Evolutionary conservation across 2,888 invertebrate genomes (phyloP).

Genomic region (Oconnorella tubifera): DNA sequence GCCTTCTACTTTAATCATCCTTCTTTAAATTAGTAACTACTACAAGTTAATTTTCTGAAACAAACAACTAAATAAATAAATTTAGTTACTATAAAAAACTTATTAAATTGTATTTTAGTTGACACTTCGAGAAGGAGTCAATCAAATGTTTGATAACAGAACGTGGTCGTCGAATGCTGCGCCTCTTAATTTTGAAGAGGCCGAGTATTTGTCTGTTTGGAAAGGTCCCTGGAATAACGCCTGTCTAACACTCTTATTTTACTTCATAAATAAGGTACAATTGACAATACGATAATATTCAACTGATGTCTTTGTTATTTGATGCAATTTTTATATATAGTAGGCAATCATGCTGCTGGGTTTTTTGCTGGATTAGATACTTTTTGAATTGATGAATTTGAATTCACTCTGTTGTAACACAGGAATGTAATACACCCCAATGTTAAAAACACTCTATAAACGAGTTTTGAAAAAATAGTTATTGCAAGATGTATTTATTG

Average conservation of each 20-base stretch:
- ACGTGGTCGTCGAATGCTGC: conserved; percentile 72
- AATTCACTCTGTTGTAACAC: too few species aligned
- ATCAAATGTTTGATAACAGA: conserved; percentile 87
- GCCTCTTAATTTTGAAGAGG: conserved; percentile 68
- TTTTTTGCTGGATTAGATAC: too few species aligned
- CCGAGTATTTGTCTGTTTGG: conserved; percentile 82
- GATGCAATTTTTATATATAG: too few species aligned
- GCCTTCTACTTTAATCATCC: too few species aligned
- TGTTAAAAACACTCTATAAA: too few species aligned
- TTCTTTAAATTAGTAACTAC: neutral
- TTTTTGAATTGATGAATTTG: too few species aligned
- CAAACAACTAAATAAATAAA: too few species aligned
- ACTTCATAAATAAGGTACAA: conserved; percentile 80
- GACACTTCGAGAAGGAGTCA: conserved; percentile 63
- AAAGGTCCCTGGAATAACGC: conserved; percentile 74
- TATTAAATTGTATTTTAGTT: conserved; percentile 46
- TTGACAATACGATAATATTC: too few species aligned
- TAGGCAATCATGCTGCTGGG: too few species aligned
- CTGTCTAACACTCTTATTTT: conserved; percentile 79
- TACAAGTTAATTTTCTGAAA: neutral
- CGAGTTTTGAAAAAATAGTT: too few species aligned
- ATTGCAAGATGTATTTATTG: too few species aligned
- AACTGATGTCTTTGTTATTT: neutral
- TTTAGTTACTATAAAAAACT: neutral
- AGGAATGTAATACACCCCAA: too few species aligned